phyloP scores from a whole-genome alignment of 1,140 invertebrate species.

The Tyrophagus putrescentiae region DNA sequence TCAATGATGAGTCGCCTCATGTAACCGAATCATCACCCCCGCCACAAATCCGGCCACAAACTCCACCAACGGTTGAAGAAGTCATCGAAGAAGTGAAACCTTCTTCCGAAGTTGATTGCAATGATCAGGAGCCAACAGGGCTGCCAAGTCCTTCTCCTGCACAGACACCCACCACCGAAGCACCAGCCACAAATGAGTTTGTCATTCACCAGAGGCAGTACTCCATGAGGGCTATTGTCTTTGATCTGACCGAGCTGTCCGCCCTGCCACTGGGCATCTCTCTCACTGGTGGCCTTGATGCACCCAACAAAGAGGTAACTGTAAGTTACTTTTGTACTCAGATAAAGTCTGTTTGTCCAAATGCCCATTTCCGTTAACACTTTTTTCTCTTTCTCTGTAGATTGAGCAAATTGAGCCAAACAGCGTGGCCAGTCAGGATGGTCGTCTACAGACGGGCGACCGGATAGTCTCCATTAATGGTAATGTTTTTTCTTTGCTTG shows the following conservation, averaged over 20 bases:
- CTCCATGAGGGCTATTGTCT: not conserved
- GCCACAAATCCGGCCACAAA: slow-evolving; percentile 46
- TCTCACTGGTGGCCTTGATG: slow-evolving; percentile 67
- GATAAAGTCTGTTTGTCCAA: not conserved
- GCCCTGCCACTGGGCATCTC: slow-evolving; percentile 57
- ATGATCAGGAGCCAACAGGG: slow-evolving; percentile 39
- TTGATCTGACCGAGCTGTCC: slow-evolving; percentile 11
- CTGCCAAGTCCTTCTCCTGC: slow-evolving; percentile 47
- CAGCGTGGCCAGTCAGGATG: slow-evolving; percentile 67
- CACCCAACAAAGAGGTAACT: slow-evolving; percentile 76
- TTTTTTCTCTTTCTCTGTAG: slow-evolving; percentile 35
- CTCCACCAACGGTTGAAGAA: slow-evolving; percentile 46
- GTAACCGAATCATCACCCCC: slow-evolving; percentile 47
- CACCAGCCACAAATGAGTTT: not conserved
- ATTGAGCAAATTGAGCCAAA: slow-evolving; percentile 69
- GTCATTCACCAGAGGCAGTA: slow-evolving; percentile 5
- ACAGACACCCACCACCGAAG: slow-evolving; percentile 26
- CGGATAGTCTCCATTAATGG: slow-evolving; percentile 76
- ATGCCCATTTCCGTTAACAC: slow-evolving; percentile 6
- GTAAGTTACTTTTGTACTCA: slow-evolving; percentile 37
- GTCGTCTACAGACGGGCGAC: slow-evolving; percentile 66
- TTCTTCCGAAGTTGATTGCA: slow-evolving; percentile 41
- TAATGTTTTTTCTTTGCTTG: not conserved
- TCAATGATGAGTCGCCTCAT: slow-evolving; percentile 35
- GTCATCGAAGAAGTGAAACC: slow-evolving; percentile 47